Evolutionary conservation across 2,888 invertebrate species (phyloP).

Genomic region (Eilema depressum): DNA sequence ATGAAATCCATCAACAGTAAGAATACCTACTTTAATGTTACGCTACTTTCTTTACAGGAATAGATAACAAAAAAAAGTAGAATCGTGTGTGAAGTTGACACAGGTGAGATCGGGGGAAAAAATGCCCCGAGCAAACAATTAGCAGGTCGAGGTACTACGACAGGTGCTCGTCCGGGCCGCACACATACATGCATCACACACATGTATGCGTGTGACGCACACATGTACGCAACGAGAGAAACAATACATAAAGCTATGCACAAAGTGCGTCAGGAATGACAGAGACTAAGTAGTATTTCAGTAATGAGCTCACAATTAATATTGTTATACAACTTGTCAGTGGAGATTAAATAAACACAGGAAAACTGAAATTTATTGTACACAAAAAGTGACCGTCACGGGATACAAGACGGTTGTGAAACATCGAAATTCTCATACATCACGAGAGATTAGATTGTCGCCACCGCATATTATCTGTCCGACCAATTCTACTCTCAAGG

Average conservation of each 20-base stretch:
- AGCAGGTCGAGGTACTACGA: constrained; percentile 43
- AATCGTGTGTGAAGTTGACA: constrained; percentile 40
- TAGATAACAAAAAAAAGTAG: constrained; percentile 40
- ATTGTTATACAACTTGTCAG: background rate
- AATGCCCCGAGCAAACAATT: constrained; percentile 44
- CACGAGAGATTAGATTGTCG: background rate
- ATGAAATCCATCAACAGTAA: constrained; percentile 13
- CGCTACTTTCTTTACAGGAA: constrained; percentile 16
- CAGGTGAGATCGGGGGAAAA: constrained; percentile 36
- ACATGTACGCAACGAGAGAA: constrained; percentile 1
- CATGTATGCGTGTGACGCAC: background rate
- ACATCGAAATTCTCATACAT: background rate
- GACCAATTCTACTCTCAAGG: background rate
- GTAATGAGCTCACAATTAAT: background rate
- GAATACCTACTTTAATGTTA: constrained; percentile 19
- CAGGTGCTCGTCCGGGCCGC: constrained; percentile 47
- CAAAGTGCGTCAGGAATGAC: background rate
- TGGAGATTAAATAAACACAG: background rate
- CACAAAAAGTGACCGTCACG: background rate
- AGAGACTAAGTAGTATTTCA: background rate
- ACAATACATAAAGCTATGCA: constrained; percentile 2
- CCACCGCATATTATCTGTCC: background rate
- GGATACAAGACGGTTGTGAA: background rate
- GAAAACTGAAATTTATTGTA: background rate
- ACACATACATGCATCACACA: constrained; percentile 21